Percentiles rank a stretch among this genome's conserved stretches.
These are phyloP conservation scores for Ophion obscuratus DNA, from an alignment of 2,888 invertebrate species.

Conservation along the genomic window DNA sequence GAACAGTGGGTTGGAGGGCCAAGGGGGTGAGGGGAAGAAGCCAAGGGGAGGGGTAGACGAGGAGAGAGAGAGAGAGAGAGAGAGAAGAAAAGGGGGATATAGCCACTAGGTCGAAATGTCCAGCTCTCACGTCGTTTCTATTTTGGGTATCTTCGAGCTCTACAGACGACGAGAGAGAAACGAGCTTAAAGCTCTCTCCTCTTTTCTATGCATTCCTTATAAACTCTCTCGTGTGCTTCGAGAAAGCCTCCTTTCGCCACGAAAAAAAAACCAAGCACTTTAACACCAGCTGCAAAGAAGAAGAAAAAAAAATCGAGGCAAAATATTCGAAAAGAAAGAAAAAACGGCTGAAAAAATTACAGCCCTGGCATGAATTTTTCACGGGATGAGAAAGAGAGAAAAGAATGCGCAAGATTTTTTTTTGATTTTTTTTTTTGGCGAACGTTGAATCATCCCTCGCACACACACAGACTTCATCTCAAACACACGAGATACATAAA, in stretches of 20 bases:
- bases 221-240: conserved; percentile 41
- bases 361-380: background rate
- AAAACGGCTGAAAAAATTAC: background rate
- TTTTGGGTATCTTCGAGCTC: conserved; percentile 77
- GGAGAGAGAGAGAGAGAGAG: conserved; percentile 51
- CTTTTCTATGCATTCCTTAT: conserved; percentile 53
- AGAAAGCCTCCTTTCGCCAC: conserved; percentile 17
- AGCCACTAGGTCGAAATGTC: conserved; percentile 79
- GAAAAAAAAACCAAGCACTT: conserved; percentile 15
- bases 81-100: conserved; percentile 57
- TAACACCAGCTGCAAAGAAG: background rate
- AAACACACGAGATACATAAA: conserved; percentile 66
- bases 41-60: conserved; percentile 50
- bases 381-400: background rate
- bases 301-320: background rate
- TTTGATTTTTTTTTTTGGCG: conserved; percentile 10
- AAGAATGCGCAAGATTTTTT: background rate
- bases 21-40: conserved; percentile 57
- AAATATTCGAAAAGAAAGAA: background rate
- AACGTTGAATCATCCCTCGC: conserved; percentile 25
- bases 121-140: conserved; percentile 81
- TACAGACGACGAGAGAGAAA: conserved; percentile 52
- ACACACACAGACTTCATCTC: conserved; percentile 5
- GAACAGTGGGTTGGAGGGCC: conserved; percentile 51
- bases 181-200: conserved; percentile 36